Base-by-base conservation (phyloP, 2,888 invertebrate genomes). In the Brenthis ino region DNA sequence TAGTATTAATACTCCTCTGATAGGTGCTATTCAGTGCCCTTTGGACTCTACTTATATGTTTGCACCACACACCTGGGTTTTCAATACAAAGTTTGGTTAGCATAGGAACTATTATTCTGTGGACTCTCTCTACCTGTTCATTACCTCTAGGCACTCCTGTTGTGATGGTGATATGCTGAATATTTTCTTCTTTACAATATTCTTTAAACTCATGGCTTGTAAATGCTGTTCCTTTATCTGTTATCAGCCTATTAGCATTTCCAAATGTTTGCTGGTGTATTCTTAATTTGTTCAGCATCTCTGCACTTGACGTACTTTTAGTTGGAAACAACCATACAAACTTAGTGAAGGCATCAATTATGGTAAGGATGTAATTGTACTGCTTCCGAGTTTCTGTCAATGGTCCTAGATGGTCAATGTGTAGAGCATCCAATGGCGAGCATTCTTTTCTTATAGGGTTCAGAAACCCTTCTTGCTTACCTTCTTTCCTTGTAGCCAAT, bases 321-420 rank as follows among this genome's bases (percentile, higher is more conserved):
- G 77, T 77, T 1, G 84, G 83, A 64, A 78, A 85, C 0, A 85
- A 14, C 82, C 86, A 85, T 1, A 75, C 76, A 76, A 84, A 85
- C 64, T 85, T 86, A 0, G 82, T 82, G 56, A 83, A 85, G 0
- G 72, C 78, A 71, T 87, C 85, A 0, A 85, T 69, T 0, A 85
- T 73, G 0, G 80, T 81, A 0, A 87, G 75, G 0, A 88, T 80
- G 51, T 85, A 73, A 55, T 82, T 82, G 55, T 84, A 84, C n/a
- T 67, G 61, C 67, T 82, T 84, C 2, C 74, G 74, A 0, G 83
- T 85, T 3, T 77, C 75, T 0, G 78, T 73, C 14, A 83, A 50
- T 0, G 83, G 84, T 11, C 84, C 85, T 0, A 87, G 55, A 60
- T 84, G 86, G 57, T 86, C 77, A 28, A 63, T 6, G 47, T 73